phyloP scores from a whole-genome alignment of 2,888 invertebrate genomes.

The Zhuqinia jingwanae region DNA sequence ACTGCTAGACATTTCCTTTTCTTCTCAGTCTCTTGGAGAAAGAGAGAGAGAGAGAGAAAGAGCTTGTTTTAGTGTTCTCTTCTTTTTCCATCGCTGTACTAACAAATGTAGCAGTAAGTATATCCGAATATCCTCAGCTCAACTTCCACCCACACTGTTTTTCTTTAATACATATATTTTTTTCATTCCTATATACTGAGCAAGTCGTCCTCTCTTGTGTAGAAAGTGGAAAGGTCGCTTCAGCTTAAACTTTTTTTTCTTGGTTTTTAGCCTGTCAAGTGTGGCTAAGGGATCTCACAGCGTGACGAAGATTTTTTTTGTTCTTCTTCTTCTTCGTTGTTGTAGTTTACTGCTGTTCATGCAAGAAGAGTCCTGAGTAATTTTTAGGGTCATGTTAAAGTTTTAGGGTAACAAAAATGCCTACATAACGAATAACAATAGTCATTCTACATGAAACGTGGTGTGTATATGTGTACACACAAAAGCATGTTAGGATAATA shows the following conservation, averaged over 20 bases:
- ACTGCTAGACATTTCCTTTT: constrained; percentile 6
- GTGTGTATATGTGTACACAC: no score
- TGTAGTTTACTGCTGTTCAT: constrained; percentile 8
- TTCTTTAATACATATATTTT: no score
- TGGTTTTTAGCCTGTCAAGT: constrained; percentile 46
- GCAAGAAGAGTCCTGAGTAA: neutral
- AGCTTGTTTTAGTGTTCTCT: neutral
- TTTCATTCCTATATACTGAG: neutral
- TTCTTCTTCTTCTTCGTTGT: no score
- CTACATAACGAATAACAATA: neutral
- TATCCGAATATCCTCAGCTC: neutral
- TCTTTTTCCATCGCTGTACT: neutral
- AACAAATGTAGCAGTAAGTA: no score
- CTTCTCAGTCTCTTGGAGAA: neutral
- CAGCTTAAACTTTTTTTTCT: constrained; percentile 29
- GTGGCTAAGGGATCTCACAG: constrained; percentile 56
- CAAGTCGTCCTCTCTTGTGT: neutral
- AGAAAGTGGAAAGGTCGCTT: constrained; percentile 20
- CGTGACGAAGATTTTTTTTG: constrained; percentile 44
- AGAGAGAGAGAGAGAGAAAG: neutral
- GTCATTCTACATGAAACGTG: no score
- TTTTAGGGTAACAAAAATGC: neutral
- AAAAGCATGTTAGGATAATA: neutral
- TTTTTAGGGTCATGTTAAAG: constrained; percentile 42
- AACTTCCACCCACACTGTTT: neutral